Conservation (phyloP, 2,888 invertebrate species). For the Aphodius granarius region DNA sequence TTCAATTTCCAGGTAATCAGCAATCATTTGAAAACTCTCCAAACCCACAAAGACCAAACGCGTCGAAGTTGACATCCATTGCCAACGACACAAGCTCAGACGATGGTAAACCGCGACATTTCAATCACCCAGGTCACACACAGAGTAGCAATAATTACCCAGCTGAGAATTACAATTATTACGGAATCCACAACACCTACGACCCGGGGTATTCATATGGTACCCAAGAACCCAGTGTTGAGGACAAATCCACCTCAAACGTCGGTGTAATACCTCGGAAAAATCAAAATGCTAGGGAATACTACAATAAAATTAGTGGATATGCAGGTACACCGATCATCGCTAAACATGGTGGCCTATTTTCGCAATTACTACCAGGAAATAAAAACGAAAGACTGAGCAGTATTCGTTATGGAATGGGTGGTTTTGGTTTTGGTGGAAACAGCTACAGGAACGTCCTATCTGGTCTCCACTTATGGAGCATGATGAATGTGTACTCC, state of each 20-base stretch:
- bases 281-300: slow-evolving; percentile 11
- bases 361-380: background rate
- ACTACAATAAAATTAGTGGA: slow-evolving; percentile 29
- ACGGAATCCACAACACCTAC: slow-evolving; percentile 28
- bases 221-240: slow-evolving; percentile 19
- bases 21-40: background rate
- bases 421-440: slow-evolving; percentile 36
- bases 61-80: background rate
- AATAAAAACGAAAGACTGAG: background rate
- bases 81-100: slow-evolving; percentile 4
- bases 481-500: slow-evolving; percentile 42
- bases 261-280: slow-evolving; percentile 23
- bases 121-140: slow-evolving; percentile 21
- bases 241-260: slow-evolving; percentile 22
- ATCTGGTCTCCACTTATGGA: slow-evolving; percentile 46
- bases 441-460: slow-evolving; percentile 45
- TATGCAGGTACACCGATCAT: slow-evolving; percentile 24
- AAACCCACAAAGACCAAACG: slow-evolving; percentile 23
- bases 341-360: slow-evolving; percentile 15
- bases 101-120: background rate
- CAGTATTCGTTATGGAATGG: slow-evolving; percentile 26
- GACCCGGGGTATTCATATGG: slow-evolving; percentile 24
- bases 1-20: no score
- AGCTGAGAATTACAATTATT: slow-evolving; percentile 28
- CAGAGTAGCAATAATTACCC: slow-evolving; percentile 13